These are phyloP conservation scores for Noctua pronuba DNA, from an alignment of 2,888 invertebrate genomes.

Conservation along the genomic window DNA sequence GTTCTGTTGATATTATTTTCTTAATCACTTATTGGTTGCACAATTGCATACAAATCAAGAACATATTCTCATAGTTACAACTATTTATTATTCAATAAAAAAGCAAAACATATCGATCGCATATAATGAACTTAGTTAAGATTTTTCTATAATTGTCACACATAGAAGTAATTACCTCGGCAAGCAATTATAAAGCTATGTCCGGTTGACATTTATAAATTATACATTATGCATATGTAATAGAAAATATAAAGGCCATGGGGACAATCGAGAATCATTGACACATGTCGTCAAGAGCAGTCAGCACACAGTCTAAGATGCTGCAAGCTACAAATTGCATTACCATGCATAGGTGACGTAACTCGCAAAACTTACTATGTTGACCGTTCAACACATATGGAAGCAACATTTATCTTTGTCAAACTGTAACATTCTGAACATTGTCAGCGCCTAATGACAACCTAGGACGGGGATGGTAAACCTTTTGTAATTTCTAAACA, in stretches of 20 bases:
- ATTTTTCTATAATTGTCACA: constrained; percentile 50
- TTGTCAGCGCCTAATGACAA: constrained; percentile 50
- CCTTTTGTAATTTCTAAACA: background rate
- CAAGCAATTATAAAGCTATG: constrained; percentile 19
- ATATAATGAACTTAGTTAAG: constrained; percentile 26
- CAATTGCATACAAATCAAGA: background rate
- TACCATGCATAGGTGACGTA: constrained; percentile 14
- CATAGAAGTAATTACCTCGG: constrained; percentile 24
- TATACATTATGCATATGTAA: constrained; percentile 23
- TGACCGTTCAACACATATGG: constrained; percentile 24
- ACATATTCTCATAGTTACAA: background rate
- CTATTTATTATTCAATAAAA: constrained; percentile 1
- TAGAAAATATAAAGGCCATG: constrained; percentile 36
- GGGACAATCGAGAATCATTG: constrained; percentile 22
- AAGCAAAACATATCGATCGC: constrained; percentile 35
- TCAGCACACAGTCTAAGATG: background rate
- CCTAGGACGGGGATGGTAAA: constrained; percentile 33
- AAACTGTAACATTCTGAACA: constrained; percentile 53
- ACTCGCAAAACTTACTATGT: constrained; percentile 38
- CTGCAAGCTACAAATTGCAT: constrained; percentile 33
- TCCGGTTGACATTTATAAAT: constrained; percentile 57
- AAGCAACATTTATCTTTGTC: constrained; percentile 60
- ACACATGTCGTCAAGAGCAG: constrained; percentile 21
- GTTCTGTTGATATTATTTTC: background rate
- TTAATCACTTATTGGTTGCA: background rate